Base-by-base conservation (phyloP, 2,797 vertebrate genomes). In the Gadopsis marmoratus region DNA sequence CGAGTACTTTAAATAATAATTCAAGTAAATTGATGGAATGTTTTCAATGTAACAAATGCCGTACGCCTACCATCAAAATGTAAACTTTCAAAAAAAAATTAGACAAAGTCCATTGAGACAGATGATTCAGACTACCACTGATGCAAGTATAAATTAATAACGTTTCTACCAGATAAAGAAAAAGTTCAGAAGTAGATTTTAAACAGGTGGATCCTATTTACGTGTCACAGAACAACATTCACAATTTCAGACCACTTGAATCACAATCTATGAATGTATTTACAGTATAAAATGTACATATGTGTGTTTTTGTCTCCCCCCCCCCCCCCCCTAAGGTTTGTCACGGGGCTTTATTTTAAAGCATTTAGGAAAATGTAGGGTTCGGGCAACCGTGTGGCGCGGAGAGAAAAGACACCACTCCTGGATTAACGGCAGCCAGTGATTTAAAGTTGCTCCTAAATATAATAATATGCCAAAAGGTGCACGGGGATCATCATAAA, bases 1-100 rank as follows among this genome's bases (percentile, higher is more conserved):
- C 71, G 86, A 92, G 76, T 91, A 96, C 94, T 94, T 98, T 98
- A 99, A 99, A 99, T 99, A 99, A 97, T 94, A 97, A 97, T 99
- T 99, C 98, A 99, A 99, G 98, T 99, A 99, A 98, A 96, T 86
- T 74, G 89, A 90, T 96, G 98, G 97, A 99, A 99, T 99, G 97
- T 97, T 96, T 97, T 95, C 95, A 93, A 96, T 95, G 96, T 93
- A 95, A 97, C 95, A 96, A 96, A 97, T 94, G 96, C 78, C 55
- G 17, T 79, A 86, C 82, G 91, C 90, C 95, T 96, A 96, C 95
- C 96, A 96, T 96, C 95, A 97, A 96, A 97, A 97, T 99, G 97
- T 99, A 99, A 99, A 99, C 98, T 96, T 96, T 95, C 90, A 95
- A 96, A 93, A 26, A 26, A 26, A 39, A 95, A 93, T 94, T 81